phyloP scores from a whole-genome alignment of 1,140 invertebrate species.

The Drosophila mayri region DNA sequence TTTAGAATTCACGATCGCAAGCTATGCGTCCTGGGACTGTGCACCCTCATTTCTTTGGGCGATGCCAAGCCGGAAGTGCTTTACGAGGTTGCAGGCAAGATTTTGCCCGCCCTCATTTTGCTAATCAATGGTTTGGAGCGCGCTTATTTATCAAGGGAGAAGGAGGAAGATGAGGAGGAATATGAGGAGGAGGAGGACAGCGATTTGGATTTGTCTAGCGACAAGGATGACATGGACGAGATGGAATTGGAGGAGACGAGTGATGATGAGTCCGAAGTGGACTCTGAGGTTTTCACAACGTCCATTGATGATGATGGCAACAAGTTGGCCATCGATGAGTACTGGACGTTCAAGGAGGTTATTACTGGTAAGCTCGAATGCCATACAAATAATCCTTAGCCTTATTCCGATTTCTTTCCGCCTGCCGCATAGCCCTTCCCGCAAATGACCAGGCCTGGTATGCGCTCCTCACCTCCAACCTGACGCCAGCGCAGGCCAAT shows the following conservation, averaged over 20 bases:
- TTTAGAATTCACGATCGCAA: constrained; percentile 95
- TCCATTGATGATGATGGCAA: constrained; percentile 94
- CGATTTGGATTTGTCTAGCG: constrained; percentile 93
- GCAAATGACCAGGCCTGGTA: constrained; percentile 93
- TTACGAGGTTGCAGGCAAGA: constrained; percentile 91
- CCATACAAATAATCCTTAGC: no score
- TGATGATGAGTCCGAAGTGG: constrained; percentile 89
- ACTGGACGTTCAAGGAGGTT: constrained; percentile 96
- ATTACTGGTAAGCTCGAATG: constrained; percentile 88
- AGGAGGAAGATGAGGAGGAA: no score
- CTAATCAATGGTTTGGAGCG: constrained; percentile 97
- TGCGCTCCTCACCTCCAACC: constrained; percentile 89
- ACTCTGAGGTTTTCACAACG: constrained; percentile 95
- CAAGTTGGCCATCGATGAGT: constrained; percentile 92
- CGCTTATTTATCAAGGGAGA: no score
- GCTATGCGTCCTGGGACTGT: constrained; percentile 96
- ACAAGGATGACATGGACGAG: constrained; percentile 97
- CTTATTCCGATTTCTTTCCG: not conserved
- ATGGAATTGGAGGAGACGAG: constrained; percentile 89
- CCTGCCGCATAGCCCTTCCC: constrained; percentile 87
- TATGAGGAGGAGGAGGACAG: constrained; percentile 87
- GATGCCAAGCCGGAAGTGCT: constrained; percentile 90
- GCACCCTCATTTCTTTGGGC: constrained; percentile 93
- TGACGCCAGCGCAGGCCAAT: constrained; percentile 93
- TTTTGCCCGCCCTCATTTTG: constrained; percentile 95